Evolutionary conservation across 2,888 invertebrate species (phyloP).

Genomic region (Scelioninae gen. 2): DNA sequence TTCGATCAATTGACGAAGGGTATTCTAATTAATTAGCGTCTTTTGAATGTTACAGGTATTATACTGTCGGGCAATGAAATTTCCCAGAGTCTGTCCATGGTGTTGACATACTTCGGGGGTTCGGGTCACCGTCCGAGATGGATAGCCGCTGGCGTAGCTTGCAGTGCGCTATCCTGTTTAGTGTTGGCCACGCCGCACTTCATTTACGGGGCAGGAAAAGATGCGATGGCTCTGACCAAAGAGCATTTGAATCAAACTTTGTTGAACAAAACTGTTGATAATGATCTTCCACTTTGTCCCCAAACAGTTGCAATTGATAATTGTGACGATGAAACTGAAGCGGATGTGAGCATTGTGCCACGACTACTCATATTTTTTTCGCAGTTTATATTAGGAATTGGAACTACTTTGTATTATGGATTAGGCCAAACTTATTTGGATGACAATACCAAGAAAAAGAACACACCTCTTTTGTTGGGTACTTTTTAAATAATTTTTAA

Average conservation of each 20-base stretch:
- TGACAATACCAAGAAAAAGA: constrained; percentile 81
- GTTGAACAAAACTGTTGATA: constrained; percentile 64
- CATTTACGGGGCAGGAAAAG: constrained; percentile 79
- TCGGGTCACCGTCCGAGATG: constrained; percentile 81
- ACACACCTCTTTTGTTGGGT: constrained; percentile 80
- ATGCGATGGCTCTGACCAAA: constrained; percentile 76
- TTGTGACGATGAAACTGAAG: constrained; percentile 75
- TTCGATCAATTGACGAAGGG: too few species aligned
- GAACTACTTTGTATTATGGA: constrained; percentile 81
- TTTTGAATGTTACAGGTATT: constrained; percentile 76
- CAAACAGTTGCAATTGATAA: constrained; percentile 68
- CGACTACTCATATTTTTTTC: constrained; percentile 80
- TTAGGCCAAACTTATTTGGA: constrained; percentile 83
- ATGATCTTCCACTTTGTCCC: constrained; percentile 68
- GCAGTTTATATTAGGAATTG: constrained; percentile 82
- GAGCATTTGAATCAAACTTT: constrained; percentile 73
- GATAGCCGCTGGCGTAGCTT: constrained; percentile 81
- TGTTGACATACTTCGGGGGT: constrained; percentile 81
- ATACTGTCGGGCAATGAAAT: constrained; percentile 83
- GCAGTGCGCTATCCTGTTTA: constrained; percentile 79
- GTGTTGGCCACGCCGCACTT: constrained; percentile 80
- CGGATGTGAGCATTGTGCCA: constrained; percentile 76
- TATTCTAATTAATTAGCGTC: constrained; percentile 1
- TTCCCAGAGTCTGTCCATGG: constrained; percentile 81
- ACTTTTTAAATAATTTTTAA: background rate